Evolutionary conservation across 2,797 vertebrate species (phyloP), one percentile per base, ranked within the genome.

Genomic region (Pseudopleuronectes americanus): DNA sequence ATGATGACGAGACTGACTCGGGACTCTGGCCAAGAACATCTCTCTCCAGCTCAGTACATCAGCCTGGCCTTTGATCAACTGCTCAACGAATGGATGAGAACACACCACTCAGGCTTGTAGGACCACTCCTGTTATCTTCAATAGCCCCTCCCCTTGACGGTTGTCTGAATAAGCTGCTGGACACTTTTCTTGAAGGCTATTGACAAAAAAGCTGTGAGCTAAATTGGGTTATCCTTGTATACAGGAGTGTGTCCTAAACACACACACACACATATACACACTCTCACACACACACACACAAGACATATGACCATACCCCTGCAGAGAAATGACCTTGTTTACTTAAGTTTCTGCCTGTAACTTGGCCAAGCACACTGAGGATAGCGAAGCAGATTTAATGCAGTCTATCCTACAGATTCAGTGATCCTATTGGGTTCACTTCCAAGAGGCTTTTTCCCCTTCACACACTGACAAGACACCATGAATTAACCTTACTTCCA

Each of bases 271-370:
- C 56, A 56, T 17, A 41, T 63, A 55, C 31, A 43, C 66, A 51
- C 48, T 59, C 43, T 57, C 41, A 58, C 62, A 61, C 19, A 71
- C 36, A 68, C 7, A 57, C 8, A 43, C 4, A 61, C 17, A 70
- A 36, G 43, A 56, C 80, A 84, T 62, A 88, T 78, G 71, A 86
- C 73, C 63, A 77, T 28, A 67, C 81, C 68, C 77, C 84, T 83
- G 79, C 71, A 76, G 86, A 71, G 83, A 86, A 79, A 55, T 88
- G 90, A 89, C 90, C 89, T 86, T 60, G 58, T 92, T 92, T 84
- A 65, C 49, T 58, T 47, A 76, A 73, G 66, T 89, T 89, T 48
- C 75, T 67, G 68, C 63, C 65, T 60, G 72, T 64, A 74, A 86
- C 64, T 77, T 72, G 43, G 68, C 69, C 77, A 28, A 21, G 67